These are phyloP conservation scores for Drosophila busckii DNA, from an alignment of 1,140 invertebrate genomes.

Conservation along the genomic window DNA sequence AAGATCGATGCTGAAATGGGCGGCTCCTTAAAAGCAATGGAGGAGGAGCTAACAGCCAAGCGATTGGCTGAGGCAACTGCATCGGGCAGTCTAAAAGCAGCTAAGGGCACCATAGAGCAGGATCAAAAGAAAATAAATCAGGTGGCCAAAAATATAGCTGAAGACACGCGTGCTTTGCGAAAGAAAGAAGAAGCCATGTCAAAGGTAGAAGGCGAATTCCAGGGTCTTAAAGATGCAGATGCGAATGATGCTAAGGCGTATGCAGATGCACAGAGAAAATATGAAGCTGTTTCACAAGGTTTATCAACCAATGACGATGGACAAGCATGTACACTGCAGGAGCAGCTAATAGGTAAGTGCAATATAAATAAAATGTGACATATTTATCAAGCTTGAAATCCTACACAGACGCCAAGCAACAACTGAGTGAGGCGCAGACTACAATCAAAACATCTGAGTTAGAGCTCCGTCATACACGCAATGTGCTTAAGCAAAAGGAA, in stretches of 20 bases:
- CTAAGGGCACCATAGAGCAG: slow-evolving; percentile 84
- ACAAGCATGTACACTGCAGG: slow-evolving; percentile 90
- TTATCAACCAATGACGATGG: slow-evolving; percentile 89
- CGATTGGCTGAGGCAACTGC: slow-evolving; percentile 86
- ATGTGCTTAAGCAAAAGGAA: slow-evolving; percentile 85
- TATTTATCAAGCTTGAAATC: not conserved
- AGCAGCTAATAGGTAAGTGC: slow-evolving; percentile 89
- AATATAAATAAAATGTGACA: not conserved
- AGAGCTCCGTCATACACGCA: slow-evolving; percentile 86
- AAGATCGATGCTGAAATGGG: slow-evolving; percentile 84
- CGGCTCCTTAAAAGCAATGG: slow-evolving; percentile 83
- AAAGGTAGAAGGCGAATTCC: slow-evolving; percentile 85
- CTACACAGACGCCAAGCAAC: slow-evolving; percentile 85
- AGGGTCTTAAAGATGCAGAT: slow-evolving; percentile 85
- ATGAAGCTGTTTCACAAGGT: slow-evolving; percentile 91
- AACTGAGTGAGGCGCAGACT: slow-evolving; percentile 88
- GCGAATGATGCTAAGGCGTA: slow-evolving; percentile 85
- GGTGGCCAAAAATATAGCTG: slow-evolving; percentile 84
- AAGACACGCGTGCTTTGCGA: slow-evolving; percentile 85
- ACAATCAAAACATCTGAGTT: slow-evolving; percentile 89
- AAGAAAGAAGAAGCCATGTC: slow-evolving; percentile 85
- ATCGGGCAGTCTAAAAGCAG: slow-evolving; percentile 84
- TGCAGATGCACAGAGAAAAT: slow-evolving; percentile 86
- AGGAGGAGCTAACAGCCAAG: slow-evolving; percentile 83
- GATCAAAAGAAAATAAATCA: slow-evolving; percentile 86